Conservation (phyloP, 2,113 vertebrate genomes). For the Mesocricetus auratus region DNA sequence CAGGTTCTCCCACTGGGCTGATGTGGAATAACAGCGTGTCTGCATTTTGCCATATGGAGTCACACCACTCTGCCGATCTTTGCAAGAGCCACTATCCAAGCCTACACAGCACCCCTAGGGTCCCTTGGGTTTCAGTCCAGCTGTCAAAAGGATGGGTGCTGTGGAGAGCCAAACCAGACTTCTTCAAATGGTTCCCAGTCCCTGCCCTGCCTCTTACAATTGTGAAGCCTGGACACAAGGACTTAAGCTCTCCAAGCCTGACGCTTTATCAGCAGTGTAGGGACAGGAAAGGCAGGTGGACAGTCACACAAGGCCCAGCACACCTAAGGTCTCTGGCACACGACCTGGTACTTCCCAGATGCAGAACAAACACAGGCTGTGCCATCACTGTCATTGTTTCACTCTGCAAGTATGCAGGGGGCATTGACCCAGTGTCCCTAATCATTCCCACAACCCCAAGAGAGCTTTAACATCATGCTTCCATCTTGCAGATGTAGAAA, state of each 20-base stretch:
- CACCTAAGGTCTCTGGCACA: neutral
- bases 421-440: neutral
- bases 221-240: neutral
- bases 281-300: neutral
- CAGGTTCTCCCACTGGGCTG: neutral
- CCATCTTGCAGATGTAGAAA: neutral
- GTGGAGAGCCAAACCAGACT: neutral
- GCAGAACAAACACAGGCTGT: neutral
- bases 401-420: neutral
- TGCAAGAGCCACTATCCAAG: neutral
- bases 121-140: neutral
- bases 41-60: neutral
- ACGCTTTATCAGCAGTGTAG: neutral
- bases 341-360: neutral
- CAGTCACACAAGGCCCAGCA: neutral
- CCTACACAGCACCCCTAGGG: neutral
- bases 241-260: slow-evolving; percentile 34
- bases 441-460: neutral
- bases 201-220: neutral
- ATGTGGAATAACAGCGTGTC: neutral
- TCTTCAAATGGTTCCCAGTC: neutral
- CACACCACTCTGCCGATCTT: neutral
- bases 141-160: neutral
- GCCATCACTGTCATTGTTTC: too few relatives aligned
- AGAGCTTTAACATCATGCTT: accelerated